Conservation (phyloP, 2,797 vertebrate species). For the Melanotaenia nigrans region DNA sequence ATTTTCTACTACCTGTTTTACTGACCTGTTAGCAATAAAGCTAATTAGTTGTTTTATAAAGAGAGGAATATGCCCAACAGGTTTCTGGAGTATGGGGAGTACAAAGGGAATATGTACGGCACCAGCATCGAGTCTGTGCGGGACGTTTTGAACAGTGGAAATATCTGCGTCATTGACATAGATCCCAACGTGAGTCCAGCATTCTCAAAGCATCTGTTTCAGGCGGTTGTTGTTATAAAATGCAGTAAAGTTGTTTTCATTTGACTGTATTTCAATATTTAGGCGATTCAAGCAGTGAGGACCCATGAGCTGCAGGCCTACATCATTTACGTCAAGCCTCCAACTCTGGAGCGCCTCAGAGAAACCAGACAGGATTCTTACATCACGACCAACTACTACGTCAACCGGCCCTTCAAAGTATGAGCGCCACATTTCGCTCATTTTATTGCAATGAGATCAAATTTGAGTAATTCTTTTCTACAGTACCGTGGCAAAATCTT, state of each 20-base stretch:
- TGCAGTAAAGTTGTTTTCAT: background rate
- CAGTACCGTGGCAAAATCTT: background rate
- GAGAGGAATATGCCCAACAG: conserved; percentile 65
- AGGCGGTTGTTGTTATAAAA: background rate
- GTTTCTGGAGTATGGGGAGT: conserved; percentile 93
- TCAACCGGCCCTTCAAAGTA: conserved; percentile 92
- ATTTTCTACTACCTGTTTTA: no score
- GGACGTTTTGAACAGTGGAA: conserved; percentile 85
- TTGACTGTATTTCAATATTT: background rate
- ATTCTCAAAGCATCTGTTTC: background rate
- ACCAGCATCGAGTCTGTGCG: conserved; percentile 88
- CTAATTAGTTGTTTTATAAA: background rate
- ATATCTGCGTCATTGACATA: conserved; percentile 92
- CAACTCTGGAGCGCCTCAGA: conserved; percentile 84
- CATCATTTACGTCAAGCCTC: conserved; percentile 94
- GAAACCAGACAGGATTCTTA: conserved; percentile 86
- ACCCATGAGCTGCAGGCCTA: conserved; percentile 91
- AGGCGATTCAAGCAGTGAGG: conserved; percentile 89
- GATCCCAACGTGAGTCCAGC: conserved; percentile 86
- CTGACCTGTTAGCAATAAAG: no score
- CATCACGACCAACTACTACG: conserved; percentile 90
- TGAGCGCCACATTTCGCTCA: no score
- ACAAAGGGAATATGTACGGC: conserved; percentile 91
- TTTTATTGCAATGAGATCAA: background rate
- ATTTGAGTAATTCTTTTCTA: background rate